Evolutionary conservation across 2,888 invertebrate genomes (phyloP), one percentile per base, ranked within the genome.

Genomic region (Drosophila phalerata): DNA sequence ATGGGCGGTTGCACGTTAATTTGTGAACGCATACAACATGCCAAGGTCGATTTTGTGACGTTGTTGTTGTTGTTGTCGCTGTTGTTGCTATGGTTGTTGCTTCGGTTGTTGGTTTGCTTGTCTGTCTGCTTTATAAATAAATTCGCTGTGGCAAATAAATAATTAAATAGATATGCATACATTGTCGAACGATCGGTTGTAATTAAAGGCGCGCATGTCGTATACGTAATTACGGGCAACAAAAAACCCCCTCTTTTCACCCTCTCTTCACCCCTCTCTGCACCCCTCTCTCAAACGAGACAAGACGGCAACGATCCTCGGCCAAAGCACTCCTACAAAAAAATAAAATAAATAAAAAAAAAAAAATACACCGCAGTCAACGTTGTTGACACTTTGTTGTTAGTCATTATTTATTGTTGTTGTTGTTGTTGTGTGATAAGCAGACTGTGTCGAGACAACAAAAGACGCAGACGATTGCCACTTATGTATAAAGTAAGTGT

Each of bases 371-470:
- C 5, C 51, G 37, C 61, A 69, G 69, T 69, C 64, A 65, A 57
- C 63, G 64, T 66, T 77, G 73, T 71, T 77, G 79, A 74, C 72
- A 71, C 69, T 85, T 85, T 77, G 73, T 48, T 77, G 75, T 79
- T 83, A 79, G 83, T 76, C 77, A 73, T 82, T 85, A 75, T 81
- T 73, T 68, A 68, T 74, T 69, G 65, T 51, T 58, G 62, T 43
- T 60, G 56, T 45, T 69, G 55, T 53, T 51, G 73, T 19, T 73
- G 64, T 73, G 86, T 77, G 88, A 88, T 85, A 89, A 86, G 89
- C 85, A 89, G 90, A 88, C 89, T 83, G 80, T 78, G 72, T 82
- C 88, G 90, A 88, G 88, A 89, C 87, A 89, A 89, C 87, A 88
- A 88, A 88, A 88, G 88, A 77, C 73, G 75, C 89, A 83, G 85